Percentiles rank a stretch among this genome's conserved stretches.
These are phyloP conservation scores for Pituophis catenifer DNA, from an alignment of 2,113 vertebrate species.

Conservation along the genomic window DNA sequence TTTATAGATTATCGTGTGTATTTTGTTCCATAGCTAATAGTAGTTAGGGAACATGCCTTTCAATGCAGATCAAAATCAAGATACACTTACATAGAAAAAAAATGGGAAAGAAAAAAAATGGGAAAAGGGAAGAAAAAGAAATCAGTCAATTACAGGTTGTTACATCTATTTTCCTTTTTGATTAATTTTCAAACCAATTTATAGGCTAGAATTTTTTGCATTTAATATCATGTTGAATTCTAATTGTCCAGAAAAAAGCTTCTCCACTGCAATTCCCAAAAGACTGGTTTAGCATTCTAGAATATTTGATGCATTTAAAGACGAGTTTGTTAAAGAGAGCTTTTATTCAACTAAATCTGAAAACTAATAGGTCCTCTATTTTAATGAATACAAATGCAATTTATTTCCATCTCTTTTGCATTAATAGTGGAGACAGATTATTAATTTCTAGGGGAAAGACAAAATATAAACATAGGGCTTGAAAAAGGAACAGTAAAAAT, in stretches of 20 bases:
- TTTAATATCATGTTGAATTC: neutral
- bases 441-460: neutral
- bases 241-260: neutral
- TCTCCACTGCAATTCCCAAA: conserved; percentile 4
- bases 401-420: neutral
- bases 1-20: neutral
- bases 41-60: neutral
- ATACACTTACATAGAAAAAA: neutral
- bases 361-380: conserved; percentile 35
- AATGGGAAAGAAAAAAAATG: neutral
- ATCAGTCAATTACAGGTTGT: neutral
- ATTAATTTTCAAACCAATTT: neutral
- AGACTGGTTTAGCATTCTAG: neutral
- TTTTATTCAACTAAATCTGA: conserved; percentile 45
- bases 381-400: conserved; percentile 47
- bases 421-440: neutral
- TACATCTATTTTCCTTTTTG: neutral
- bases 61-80: neutral
- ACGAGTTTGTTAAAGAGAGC: conserved; percentile 31
- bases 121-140: neutral
- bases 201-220: neutral
- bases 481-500: neutral
- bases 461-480: neutral
- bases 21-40: neutral
- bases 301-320: conserved; percentile 36